A percentile compares a stretch with the other conserved stretches of the same genome.
Conservation (phyloP, 2,888 invertebrate genomes). For the Theristus sp. region DNA sequence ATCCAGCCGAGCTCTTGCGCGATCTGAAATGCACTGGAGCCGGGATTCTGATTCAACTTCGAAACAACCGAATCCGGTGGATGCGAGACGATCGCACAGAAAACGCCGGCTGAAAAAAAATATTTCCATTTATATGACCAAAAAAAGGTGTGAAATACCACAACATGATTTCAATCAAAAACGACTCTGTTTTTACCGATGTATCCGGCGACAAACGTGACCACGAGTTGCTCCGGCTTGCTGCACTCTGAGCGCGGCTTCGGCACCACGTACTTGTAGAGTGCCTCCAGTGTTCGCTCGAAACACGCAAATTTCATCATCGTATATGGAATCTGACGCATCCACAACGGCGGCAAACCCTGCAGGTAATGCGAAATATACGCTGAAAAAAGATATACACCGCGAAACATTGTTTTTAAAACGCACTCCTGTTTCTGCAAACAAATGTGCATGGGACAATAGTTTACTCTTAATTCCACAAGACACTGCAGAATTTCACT, state of each 20-base stretch:
- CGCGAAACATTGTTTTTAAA: background rate
- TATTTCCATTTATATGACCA: background rate
- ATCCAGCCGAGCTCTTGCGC: conserved; percentile 50
- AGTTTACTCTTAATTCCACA: too few species aligned
- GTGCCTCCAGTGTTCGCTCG: conserved; percentile 76
- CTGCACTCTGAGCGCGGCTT: conserved; percentile 75
- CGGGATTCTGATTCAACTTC: conserved; percentile 77
- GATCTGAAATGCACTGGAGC: conserved; percentile 50
- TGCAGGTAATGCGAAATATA: too few species aligned
- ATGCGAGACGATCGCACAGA: conserved; percentile 96
- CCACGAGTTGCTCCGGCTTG: conserved; percentile 76
- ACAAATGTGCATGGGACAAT: conserved; percentile 35
- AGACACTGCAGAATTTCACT: too few species aligned
- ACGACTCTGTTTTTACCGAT: conserved; percentile 39
- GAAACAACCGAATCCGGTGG: conserved; percentile 94
- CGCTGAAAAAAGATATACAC: too few species aligned
- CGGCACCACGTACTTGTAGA: conserved; percentile 76
- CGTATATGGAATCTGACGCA: conserved; percentile 93
- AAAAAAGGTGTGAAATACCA: background rate
- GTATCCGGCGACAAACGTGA: conserved; percentile 87
- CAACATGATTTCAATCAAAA: background rate
- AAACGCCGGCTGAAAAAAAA: conserved; percentile 57
- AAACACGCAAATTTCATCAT: conserved; percentile 99
- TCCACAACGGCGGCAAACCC: conserved; percentile 84
- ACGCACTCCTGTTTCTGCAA: too few species aligned